phyloP scores from a whole-genome alignment of 1,140 invertebrate species.

The Linepithema humile region DNA sequence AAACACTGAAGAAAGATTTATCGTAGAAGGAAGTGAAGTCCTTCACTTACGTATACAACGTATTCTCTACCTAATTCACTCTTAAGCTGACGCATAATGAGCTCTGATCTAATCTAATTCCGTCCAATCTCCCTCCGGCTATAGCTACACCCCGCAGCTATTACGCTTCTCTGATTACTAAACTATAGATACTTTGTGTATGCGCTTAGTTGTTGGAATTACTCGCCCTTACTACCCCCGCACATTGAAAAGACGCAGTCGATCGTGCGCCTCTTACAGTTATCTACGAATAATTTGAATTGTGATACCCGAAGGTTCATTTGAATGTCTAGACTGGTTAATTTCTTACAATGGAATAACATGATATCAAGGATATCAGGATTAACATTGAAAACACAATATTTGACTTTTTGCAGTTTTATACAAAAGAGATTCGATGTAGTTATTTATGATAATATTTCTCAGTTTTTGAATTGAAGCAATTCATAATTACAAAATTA shows the following conservation, averaged over 20 bases:
- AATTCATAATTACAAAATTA: no score
- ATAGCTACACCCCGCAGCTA: slow-evolving; percentile 55
- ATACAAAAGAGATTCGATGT: no score
- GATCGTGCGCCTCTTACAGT: not conserved
- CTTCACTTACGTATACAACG: not conserved
- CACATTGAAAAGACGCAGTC: not conserved
- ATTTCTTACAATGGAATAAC: not conserved
- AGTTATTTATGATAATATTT: no score
- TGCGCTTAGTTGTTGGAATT: slow-evolving; percentile 26
- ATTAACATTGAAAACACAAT: not conserved
- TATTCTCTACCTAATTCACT: slow-evolving; percentile 64
- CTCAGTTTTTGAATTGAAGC: no score
- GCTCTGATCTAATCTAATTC: slow-evolving; percentile 73
- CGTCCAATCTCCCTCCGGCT: slow-evolving; percentile 61
- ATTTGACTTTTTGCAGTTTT: not conserved
- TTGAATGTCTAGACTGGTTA: not conserved
- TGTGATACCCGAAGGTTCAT: not conserved
- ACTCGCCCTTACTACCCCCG: not conserved
- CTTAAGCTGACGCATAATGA: slow-evolving; percentile 67
- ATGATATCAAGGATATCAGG: not conserved
- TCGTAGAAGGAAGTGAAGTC: not conserved
- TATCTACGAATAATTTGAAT: not conserved
- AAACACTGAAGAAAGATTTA: slow-evolving; percentile 60
- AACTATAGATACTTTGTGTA: slow-evolving; percentile 56
- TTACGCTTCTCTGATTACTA: slow-evolving; percentile 46